These are phyloP conservation scores for Dryococelus australis DNA, from an alignment of 2,888 invertebrate species.

Conservation along the genomic window DNA sequence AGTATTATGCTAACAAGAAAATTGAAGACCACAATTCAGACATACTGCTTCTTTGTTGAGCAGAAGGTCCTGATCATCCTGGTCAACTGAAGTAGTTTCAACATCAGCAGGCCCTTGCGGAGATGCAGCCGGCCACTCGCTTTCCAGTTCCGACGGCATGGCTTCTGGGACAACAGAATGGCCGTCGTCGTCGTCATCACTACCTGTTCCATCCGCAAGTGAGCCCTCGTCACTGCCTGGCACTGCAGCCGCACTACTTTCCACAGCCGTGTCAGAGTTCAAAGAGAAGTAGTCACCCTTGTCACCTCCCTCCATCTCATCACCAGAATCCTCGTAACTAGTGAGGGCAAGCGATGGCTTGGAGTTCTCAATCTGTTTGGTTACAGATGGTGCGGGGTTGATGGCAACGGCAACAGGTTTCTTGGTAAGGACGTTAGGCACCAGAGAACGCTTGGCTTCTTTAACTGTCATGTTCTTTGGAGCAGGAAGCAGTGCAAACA, in stretches of 20 bases:
- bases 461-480: constrained; percentile 63
- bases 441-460: constrained; percentile 43
- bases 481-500: constrained; percentile 74
- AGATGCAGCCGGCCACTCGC: neutral
- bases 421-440: constrained; percentile 45
- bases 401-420: constrained; percentile 32
- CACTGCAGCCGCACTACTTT: neutral
- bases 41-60: constrained; percentile 61
- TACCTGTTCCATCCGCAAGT: neutral
- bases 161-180: neutral
- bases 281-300: constrained; percentile 47
- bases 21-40: constrained; percentile 22
- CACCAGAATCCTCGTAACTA: constrained; percentile 47
- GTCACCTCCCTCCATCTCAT: constrained; percentile 48
- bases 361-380: neutral
- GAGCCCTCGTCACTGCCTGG: neutral
- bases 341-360: constrained; percentile 34
- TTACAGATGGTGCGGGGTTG: constrained; percentile 26
- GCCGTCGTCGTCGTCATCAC: neutral
- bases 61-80: constrained; percentile 56
- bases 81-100: constrained; percentile 3
- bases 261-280: constrained; percentile 18
- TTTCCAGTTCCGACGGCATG: neutral
- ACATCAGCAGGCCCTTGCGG: neutral
- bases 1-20: no score